These are phyloP conservation scores for Pycnomerus fuliginosus DNA, from an alignment of 2,888 invertebrate genomes.

Conservation along the genomic window DNA sequence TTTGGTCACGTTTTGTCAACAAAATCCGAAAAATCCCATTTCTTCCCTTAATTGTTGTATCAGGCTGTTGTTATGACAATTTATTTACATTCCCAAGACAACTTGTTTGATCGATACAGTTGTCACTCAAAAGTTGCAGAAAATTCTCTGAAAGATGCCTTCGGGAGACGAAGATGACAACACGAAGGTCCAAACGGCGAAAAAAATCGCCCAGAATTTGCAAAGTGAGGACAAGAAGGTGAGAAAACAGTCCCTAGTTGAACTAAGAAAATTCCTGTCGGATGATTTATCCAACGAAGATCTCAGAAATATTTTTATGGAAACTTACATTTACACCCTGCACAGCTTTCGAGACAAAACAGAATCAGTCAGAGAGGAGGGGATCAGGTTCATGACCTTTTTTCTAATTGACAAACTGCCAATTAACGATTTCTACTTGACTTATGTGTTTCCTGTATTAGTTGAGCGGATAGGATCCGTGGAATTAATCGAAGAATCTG, in stretches of 20 bases:
- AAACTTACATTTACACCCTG: slow-evolving; percentile 52
- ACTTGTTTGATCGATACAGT: too few species aligned
- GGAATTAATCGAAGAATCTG: slow-evolving; percentile 70
- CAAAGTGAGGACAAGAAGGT: slow-evolving; percentile 63
- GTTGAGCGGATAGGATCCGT: slow-evolving; percentile 75
- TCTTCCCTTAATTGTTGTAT: too few species aligned
- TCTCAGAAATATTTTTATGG: slow-evolving; percentile 49
- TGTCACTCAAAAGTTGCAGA: too few species aligned
- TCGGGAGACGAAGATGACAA: not conserved
- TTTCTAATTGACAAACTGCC: slow-evolving; percentile 60
- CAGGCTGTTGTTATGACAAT: too few species aligned
- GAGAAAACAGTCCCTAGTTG: slow-evolving; percentile 59
- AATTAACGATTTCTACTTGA: slow-evolving; percentile 69
- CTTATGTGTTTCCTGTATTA: slow-evolving; percentile 73
- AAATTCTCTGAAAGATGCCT: slow-evolving; percentile 1
- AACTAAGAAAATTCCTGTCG: slow-evolving; percentile 56
- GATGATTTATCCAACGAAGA: slow-evolving; percentile 50
- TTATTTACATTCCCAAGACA: too few species aligned
- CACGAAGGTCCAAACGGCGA: slow-evolving; percentile 21
- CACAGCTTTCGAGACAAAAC: slow-evolving; percentile 58
- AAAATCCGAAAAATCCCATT: too few species aligned
- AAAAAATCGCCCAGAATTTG: slow-evolving; percentile 47
- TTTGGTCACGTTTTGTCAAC: too few species aligned
- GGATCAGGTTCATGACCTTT: slow-evolving; percentile 58
- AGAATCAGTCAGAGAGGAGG: slow-evolving; percentile 64